These are phyloP conservation scores for Diaperis boleti DNA, from an alignment of 2,888 invertebrate genomes.

Conservation along the genomic window DNA sequence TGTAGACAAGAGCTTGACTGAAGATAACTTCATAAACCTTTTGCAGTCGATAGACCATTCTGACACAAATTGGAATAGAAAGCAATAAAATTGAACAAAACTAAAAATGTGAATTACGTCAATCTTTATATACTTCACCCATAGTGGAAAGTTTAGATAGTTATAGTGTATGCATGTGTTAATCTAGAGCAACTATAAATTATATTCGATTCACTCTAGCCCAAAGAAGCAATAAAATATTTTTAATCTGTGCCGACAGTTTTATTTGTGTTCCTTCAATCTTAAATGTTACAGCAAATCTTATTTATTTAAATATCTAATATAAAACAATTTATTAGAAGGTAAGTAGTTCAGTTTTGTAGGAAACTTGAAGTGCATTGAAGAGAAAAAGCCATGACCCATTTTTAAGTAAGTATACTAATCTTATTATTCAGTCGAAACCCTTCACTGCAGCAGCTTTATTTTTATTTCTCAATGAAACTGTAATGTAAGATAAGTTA, in stretches of 20 bases:
- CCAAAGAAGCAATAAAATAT: conserved; percentile 66
- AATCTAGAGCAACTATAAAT: conserved; percentile 57
- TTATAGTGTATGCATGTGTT: conserved; percentile 65
- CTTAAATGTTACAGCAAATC: no score
- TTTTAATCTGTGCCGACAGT: conserved; percentile 61
- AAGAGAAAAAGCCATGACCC: no score
- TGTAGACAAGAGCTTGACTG: conserved; percentile 48
- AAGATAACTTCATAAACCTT: conserved; percentile 49
- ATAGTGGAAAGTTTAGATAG: conserved; percentile 56
- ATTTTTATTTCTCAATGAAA: no score
- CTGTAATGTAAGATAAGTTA: no score
- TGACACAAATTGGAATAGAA: conserved; percentile 55
- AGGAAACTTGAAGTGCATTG: no score
- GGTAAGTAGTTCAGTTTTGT: no score
- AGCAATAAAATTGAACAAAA: conserved; percentile 57
- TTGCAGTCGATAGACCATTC: conserved; percentile 45
- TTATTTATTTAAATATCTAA: no score
- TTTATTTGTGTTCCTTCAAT: conserved; percentile 6
- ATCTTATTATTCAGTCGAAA: no score
- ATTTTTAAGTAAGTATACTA: no score
- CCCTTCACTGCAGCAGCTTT: no score
- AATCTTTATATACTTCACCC: conserved; percentile 53
- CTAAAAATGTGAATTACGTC: conserved; percentile 44
- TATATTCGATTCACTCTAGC: conserved; percentile 63
- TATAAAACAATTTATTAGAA: no score